Base-by-base conservation (phyloP, 92 coral and sea anemone species). In the Epizoanthus ramosus region DNA sequence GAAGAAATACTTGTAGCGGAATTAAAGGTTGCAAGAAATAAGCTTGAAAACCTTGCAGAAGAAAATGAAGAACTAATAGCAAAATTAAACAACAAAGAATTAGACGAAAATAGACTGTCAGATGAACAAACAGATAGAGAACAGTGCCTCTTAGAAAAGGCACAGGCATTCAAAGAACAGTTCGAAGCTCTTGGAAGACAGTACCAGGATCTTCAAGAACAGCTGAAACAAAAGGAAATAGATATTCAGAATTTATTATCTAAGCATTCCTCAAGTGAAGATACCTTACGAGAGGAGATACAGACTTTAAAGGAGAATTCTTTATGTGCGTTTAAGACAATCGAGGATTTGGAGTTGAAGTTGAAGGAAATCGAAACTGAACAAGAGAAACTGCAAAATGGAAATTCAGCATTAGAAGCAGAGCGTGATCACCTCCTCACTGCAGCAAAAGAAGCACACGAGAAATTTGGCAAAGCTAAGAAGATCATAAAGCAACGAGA, bases 331-430 rank as follows among this genome's bases (percentile, higher is more conserved):
- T 50, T 50, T 50, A 50, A 50, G 14, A 50, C 54, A 1, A 50
- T 50, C 14, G 54, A 50, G 54, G 54, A 50, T 9, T 13, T 50
- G 54, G 54, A 50, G 54, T 50, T 0, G 54, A 50, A 50, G 54
- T 50, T 50, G 54, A 50, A 50, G 54, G 54, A 50, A 50, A 12
- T 50, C 3, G 54, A 50, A 50, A 71, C 50, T 3, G 89, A 70
- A 14, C 80, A 72, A n/a, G 83, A 80, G 33, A 85, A 76, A 37
- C 75, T 89, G 39, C 57, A 75, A 43, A 68, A 75, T 1, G 75
- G 73, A 37, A 85, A 89, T 74, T 80, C 67, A 85, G 75, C 69
- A 6, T 63, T 85, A 35, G 54, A 60, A 22, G 41, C 67, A 19
- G 37, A 37, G 57, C 47, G 8, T 50, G 79, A 64, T 17, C 71